Evolutionary conservation across 1,140 invertebrate species (phyloP), one percentile per base, ranked within the genome.

Genomic region (Penaeus indicus): DNA sequence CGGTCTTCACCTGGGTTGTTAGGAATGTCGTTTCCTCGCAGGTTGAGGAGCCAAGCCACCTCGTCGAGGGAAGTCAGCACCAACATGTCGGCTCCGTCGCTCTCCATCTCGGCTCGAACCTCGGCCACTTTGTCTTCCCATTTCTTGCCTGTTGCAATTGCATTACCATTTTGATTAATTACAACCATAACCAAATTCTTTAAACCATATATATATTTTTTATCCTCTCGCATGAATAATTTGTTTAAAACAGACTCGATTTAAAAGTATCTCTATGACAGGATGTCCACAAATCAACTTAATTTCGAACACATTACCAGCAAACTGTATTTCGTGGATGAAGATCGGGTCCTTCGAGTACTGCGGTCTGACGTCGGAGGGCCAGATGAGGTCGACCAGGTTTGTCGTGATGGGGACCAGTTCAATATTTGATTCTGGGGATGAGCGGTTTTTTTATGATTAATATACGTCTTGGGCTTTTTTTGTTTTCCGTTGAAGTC

Each of bases 31-130:
- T 95, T 94, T 3, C 98, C 98, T 11, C 99, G 94, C 25, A 99
- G 95, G 92, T 99, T 99, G 25, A 99, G 94, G 11, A 99, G 93
- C 97, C 98, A 92, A 92, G 97, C 97, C n/a, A 98, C 96, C 93
- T 99, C 97, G 91, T 98, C 97, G 54, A 99, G 92, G 3, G 97
- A 96, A 0, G 97, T 98, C 1, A 99, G 94, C 42, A 99, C 94
- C 92, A 98, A 94, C 0, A 96, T 96, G 91, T 97, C 95, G 3
- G 95, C 96, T 7, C 85, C 85, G 4, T 80, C 38, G 21, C 63
- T 81, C 32, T 63, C 54, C 86, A 91, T 83, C 80, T 85, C 89
- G 63, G 25, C 82, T 60, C 89, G 42, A 38, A 90, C 86, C 7
- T 90, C 86, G 1, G 84, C 61, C 22, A 91, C 79, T 61, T 91